Conservation (phyloP, 2,113 vertebrate genomes). For the Gnathonemus longibarbis region DNA sequence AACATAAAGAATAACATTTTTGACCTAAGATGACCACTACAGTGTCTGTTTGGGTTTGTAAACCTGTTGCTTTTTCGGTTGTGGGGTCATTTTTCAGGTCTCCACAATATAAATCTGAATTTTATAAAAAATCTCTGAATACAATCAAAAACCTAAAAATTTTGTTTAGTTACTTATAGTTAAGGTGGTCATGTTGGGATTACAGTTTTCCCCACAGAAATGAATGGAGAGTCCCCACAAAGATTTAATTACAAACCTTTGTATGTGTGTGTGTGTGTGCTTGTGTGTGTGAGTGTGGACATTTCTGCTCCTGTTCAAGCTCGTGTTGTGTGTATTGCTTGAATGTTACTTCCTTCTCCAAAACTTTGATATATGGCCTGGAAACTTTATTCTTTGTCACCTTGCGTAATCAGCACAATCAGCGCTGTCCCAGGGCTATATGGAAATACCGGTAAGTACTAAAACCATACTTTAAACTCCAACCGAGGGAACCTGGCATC, state of each 20-base stretch:
- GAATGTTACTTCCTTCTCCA: neutral
- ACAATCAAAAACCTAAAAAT: too few species aligned
- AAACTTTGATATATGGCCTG: neutral
- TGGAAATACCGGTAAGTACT: neutral
- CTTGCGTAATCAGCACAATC: neutral
- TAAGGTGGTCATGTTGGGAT: neutral
- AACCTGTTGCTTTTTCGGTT: neutral
- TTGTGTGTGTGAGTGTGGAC: constrained; percentile 32
- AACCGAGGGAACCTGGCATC: neutral
- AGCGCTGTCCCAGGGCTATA: neutral
- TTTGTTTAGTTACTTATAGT: too few species aligned
- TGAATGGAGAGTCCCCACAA: too few species aligned
- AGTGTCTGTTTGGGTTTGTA: neutral
- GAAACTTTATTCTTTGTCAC: neutral
- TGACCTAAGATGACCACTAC: too few species aligned
- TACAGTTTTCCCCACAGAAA: neutral
- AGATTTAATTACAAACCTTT: neutral
- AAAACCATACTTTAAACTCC: neutral
- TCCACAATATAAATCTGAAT: neutral
- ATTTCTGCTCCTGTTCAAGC: neutral
- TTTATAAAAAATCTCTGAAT: neutral
- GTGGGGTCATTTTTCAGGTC: neutral
- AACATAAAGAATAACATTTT: too few species aligned
- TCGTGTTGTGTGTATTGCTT: neutral
- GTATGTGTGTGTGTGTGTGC: neutral